Conservation (phyloP, 2,113 vertebrate genomes). For the Diadophis punctatus region DNA sequence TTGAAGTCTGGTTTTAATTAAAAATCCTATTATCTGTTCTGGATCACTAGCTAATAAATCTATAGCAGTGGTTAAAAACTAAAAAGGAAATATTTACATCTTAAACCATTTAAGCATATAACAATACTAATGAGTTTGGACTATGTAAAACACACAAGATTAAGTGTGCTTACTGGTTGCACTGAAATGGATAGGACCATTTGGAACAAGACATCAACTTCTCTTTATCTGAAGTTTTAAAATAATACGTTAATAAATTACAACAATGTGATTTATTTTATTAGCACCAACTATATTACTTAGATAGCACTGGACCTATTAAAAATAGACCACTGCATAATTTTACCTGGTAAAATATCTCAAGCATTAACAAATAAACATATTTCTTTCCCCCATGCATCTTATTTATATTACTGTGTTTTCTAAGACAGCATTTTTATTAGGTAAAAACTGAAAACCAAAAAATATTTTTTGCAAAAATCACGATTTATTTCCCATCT, state of each 20-base stretch:
- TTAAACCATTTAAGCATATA: background rate
- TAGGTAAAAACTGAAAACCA: constrained; percentile 33
- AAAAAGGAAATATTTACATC: background rate
- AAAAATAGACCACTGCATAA: background rate
- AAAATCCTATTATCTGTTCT: constrained; percentile 1
- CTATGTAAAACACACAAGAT: background rate
- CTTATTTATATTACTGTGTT: constrained; percentile 1
- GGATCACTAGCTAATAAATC: background rate
- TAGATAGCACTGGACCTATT: background rate
- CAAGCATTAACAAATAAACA: background rate
- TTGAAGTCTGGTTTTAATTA: background rate
- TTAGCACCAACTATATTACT: background rate
- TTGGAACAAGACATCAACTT: background rate
- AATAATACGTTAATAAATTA: background rate
- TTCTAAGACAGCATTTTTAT: background rate
- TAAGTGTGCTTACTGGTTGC: background rate
- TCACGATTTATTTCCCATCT: background rate
- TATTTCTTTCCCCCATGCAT: constrained; percentile 8
- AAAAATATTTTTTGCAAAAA: constrained; percentile 11
- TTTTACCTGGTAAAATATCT: background rate
- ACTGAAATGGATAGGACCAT: background rate
- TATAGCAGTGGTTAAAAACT: background rate
- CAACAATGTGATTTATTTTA: background rate
- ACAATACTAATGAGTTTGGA: background rate
- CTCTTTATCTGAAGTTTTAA: background rate